phyloP scores from a whole-genome alignment of 37 sponge, comb jelly and placozoan species.

The Diacarnus erythraeanus region DNA sequence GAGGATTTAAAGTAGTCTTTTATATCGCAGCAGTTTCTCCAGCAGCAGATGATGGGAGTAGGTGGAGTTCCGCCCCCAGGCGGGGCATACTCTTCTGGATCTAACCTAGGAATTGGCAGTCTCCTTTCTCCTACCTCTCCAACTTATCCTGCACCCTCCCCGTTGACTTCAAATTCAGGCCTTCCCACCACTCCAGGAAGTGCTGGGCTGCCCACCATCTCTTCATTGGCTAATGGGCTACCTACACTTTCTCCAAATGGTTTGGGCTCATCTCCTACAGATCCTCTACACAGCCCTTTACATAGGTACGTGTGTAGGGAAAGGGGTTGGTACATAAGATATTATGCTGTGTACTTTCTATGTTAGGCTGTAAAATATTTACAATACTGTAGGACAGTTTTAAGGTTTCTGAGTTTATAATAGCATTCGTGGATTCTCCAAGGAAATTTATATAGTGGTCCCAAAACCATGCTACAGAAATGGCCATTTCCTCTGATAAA shows the following conservation, averaged over 20 bases:
- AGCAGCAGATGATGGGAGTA: constrained; percentile 34
- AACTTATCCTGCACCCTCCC: constrained; percentile 37
- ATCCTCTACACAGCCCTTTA: constrained; percentile 46
- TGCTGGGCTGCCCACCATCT: constrained; percentile 12
- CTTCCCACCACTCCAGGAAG: neutral
- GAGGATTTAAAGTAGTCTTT: too few relatives aligned
- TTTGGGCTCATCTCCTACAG: constrained; percentile 17
- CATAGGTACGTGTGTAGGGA: too few relatives aligned
- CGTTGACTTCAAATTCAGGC: constrained; percentile 37
- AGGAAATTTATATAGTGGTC: too few relatives aligned
- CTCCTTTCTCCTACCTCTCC: constrained; percentile 68
- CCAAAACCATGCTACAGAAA: too few relatives aligned
- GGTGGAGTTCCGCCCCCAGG: constrained; percentile 9
- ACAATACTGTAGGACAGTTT: too few relatives aligned
- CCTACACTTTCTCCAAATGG: constrained; percentile 60
- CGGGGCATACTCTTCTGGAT: neutral
- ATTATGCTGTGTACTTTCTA: too few relatives aligned
- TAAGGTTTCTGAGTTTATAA: too few relatives aligned
- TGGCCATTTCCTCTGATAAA: too few relatives aligned
- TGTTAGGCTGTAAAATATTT: too few relatives aligned
- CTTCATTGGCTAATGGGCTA: constrained; percentile 27
- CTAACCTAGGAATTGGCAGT: constrained; percentile 18
- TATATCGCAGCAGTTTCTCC: constrained; percentile 33
- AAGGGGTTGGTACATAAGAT: too few relatives aligned
- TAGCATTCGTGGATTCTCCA: too few relatives aligned